Conservation (phyloP, 2,113 vertebrate genomes). For the Lanius ludovicianus region DNA sequence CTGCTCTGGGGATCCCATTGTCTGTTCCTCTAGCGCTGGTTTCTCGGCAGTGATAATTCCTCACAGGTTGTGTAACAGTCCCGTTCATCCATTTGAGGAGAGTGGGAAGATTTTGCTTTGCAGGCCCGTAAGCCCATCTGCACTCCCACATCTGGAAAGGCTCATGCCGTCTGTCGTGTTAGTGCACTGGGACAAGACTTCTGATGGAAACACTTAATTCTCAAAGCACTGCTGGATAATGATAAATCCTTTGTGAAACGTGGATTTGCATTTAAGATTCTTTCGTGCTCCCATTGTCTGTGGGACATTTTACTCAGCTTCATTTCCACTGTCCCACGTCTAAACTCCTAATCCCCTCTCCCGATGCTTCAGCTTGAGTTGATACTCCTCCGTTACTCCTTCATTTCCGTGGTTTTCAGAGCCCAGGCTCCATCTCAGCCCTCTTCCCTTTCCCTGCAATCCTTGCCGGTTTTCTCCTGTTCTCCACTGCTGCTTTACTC, state of each 20-base stretch:
- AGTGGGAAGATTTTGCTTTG: background rate
- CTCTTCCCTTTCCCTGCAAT: background rate
- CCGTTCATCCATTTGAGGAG: background rate
- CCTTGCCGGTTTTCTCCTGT: fast-evolving
- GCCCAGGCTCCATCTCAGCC: background rate
- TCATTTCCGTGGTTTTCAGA: conserved; percentile 8
- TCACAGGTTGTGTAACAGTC: background rate
- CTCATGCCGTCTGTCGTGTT: background rate
- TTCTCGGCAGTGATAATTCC: background rate
- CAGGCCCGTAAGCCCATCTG: background rate
- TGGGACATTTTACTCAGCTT: background rate
- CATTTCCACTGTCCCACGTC: background rate
- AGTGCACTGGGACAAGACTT: background rate
- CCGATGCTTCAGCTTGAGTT: background rate
- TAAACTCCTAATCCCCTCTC: conserved; percentile 18
- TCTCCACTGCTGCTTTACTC: background rate
- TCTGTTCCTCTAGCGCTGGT: background rate
- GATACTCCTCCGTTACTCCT: background rate
- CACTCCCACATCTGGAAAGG: conserved; percentile 58
- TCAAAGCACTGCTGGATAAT: conserved; percentile 11
- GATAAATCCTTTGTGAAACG: conserved; percentile 42
- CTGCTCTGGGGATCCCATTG: background rate
- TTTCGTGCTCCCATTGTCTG: conserved; percentile 26
- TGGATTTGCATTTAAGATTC: conserved; percentile 50
- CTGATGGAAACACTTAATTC: conserved; percentile 62